A percentile compares a stretch with the other conserved stretches of the same genome.
Evolutionary conservation across 2,888 invertebrate genomes (phyloP).

Genomic region (Caenorhabditis virilis): DNA sequence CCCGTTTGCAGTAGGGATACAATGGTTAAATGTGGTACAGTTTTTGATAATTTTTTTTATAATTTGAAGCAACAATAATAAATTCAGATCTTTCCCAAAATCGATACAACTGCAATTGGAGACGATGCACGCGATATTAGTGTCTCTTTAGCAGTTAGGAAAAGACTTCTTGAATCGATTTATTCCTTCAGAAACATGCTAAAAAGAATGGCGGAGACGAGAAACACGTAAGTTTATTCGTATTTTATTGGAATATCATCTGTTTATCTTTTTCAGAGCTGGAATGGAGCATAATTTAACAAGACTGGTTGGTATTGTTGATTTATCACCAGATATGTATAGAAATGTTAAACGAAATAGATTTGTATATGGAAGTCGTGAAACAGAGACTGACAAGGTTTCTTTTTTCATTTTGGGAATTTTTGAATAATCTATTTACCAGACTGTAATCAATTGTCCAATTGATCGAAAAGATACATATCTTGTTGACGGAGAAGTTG

Average conservation of each 20-base stretch:
- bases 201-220: slow-evolving; percentile 37
- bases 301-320: slow-evolving; percentile 44
- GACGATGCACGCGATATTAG: no score
- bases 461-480: slow-evolving; percentile 16
- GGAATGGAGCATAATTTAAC: slow-evolving; percentile 46
- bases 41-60: background rate
- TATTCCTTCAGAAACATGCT: slow-evolving; percentile 27
- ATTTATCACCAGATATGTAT: slow-evolving; percentile 25
- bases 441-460: slow-evolving; percentile 16
- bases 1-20: slow-evolving; percentile 23
- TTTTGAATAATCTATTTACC: background rate
- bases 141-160: background rate
- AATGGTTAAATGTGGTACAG: slow-evolving; percentile 29
- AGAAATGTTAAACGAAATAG: slow-evolving; percentile 18
- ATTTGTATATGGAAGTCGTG: slow-evolving; percentile 10
- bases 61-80: background rate
- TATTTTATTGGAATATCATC: no score
- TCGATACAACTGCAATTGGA: background rate
- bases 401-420: background rate
- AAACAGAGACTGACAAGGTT: background rate
- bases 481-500: slow-evolving; percentile 20
- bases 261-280: slow-evolving; percentile 22
- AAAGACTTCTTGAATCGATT: slow-evolving; percentile 4
- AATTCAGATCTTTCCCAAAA: slow-evolving; percentile 24
- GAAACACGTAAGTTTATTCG: slow-evolving; percentile 21